These are phyloP conservation scores for Lampropteryx suffumata DNA, from an alignment of 2,888 invertebrate species.

Conservation along the genomic window DNA sequence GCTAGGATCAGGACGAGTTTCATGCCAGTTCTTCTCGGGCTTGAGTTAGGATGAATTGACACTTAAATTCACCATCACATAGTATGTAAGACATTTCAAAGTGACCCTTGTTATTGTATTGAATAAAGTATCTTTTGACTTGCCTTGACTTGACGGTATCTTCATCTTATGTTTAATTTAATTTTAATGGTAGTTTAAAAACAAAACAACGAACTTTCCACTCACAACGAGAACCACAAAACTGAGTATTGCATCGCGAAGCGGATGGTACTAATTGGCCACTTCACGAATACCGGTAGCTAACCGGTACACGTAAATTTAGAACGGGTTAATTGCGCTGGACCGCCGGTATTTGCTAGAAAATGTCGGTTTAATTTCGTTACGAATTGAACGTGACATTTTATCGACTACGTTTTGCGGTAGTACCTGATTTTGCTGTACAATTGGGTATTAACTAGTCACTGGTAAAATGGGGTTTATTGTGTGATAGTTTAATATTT, in stretches of 20 bases:
- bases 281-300: slow-evolving; percentile 22
- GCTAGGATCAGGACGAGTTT: no score
- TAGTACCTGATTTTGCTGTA: slow-evolving; percentile 14
- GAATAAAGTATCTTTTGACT: no score
- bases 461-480: background rate
- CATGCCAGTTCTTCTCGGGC: no score
- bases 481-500: background rate
- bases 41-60: no score
- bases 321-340: slow-evolving; percentile 27
- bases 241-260: slow-evolving; percentile 1
- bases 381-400: slow-evolving; percentile 22
- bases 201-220: slow-evolving; percentile 12
- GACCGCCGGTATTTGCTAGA: slow-evolving; percentile 26
- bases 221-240: slow-evolving; percentile 3
- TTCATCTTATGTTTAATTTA: no score
- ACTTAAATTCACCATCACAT: no score
- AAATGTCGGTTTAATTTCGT: slow-evolving; percentile 29
- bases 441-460: slow-evolving; percentile 14
- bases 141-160: no score
- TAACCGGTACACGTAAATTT: slow-evolving; percentile 19
- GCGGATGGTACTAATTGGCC: slow-evolving; percentile 30
- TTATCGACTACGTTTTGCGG: slow-evolving; percentile 19
- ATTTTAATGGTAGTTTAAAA: no score
- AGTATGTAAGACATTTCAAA: no score
- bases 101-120: no score